Conservation (phyloP, 2,888 invertebrate species). For the Drosophila algonquin region DNA sequence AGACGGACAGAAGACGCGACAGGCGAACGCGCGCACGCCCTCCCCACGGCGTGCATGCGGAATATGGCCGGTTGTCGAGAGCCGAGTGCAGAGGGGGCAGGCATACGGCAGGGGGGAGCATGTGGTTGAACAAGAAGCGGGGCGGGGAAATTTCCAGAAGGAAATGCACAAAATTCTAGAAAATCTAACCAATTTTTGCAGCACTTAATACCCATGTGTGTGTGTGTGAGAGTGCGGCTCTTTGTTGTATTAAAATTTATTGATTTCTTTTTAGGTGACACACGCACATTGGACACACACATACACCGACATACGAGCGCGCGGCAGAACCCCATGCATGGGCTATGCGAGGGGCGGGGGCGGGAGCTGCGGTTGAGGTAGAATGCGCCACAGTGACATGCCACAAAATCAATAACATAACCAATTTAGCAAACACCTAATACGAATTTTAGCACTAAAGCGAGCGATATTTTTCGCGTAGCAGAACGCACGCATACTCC, state of each 20-base stretch:
- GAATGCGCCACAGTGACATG: neutral
- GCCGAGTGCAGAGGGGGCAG: neutral
- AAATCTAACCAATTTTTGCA: neutral
- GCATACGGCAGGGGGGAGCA: neutral
- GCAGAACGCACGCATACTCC: constrained; percentile 18
- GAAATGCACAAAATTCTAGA: neutral
- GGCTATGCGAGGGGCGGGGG: neutral
- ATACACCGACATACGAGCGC: constrained; percentile 15
- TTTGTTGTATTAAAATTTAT: constrained; percentile 64
- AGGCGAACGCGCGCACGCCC: neutral
- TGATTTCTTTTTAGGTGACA: constrained; percentile 66
- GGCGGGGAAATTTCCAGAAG: constrained; percentile 7
- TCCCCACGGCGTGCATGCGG: constrained; percentile 1
- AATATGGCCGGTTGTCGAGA: neutral
- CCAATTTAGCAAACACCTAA: constrained; percentile 26
- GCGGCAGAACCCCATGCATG: constrained; percentile 14
- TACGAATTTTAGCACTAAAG: constrained; percentile 18
- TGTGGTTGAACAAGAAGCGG: neutral
- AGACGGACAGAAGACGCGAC: neutral
- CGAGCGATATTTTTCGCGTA: constrained; percentile 6
- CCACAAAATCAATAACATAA: constrained; percentile 43
- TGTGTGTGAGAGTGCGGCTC: constrained; percentile 24
- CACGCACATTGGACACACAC: constrained; percentile 39
- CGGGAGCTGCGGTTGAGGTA: constrained; percentile 11
- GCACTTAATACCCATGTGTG: constrained; percentile 2